Evolutionary conservation across 1,140 invertebrate species (phyloP), one percentile per base, ranked within the genome.

Genomic region (Megathymus violae): DNA sequence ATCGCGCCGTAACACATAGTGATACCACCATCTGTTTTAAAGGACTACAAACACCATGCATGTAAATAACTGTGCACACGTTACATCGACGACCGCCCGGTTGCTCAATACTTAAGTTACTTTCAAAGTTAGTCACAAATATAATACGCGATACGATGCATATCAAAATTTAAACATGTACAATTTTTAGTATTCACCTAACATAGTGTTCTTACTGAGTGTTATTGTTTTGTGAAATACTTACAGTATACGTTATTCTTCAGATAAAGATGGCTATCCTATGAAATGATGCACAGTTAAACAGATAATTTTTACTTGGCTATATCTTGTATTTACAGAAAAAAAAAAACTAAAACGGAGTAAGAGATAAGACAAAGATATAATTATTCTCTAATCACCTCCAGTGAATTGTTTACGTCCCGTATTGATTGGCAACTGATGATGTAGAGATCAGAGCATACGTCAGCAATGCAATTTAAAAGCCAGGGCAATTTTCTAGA

Each of bases 241-340:
- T 93, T 93, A 93, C 93, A 92, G 92, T 88, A 89, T 83, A 85
- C 77, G 79, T 90, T 85, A 92, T 90, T 93, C 91, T 92, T 92
- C 89, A 91, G 89, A 91, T 91, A 91, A 89, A 92, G 88, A 91
- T 91, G 92, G 92, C 92, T 93, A 93, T 93, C 93, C 93, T 93
- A 93, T 93, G 91, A 92, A 93, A 93, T 93, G 92, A 92, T 92
- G 92, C 92, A 92, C 92, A 93, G 91, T 92, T 93, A 93, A 92
- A 93, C 93, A 93, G 92, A 93, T 91, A 92, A 93, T 92, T 93
- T 93, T 92, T 92, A 93, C 89, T 91, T 58, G 78, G 80, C 86
- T 85, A 88, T 86, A 88, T 88, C 75, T 88, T 88, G 85, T 89
- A 89, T 91, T 89, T 88, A 89, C 85, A 89, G 76, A 83, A 84